Conservation (phyloP, 2,888 invertebrate species). For the Nephrotoma appendiculata region DNA sequence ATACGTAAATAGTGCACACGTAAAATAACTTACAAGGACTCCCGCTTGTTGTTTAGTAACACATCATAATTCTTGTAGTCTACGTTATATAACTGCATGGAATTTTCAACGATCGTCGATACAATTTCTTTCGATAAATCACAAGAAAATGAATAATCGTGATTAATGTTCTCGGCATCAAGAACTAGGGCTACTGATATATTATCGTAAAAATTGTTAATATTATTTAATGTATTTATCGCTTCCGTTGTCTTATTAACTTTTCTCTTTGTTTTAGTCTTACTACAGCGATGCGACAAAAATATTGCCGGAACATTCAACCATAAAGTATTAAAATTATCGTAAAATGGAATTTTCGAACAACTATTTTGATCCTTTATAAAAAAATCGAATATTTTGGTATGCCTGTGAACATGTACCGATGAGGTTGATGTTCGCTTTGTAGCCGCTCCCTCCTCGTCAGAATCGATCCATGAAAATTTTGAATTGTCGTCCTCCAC, state of each 20-base stretch:
- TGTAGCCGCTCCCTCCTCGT: neutral
- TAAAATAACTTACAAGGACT: neutral
- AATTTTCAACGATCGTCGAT: conserved; percentile 23
- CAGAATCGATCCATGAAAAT: neutral
- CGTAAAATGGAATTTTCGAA: conserved; percentile 25
- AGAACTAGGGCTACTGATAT: conserved; percentile 27
- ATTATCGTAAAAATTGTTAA: conserved; percentile 33
- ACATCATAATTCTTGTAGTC: neutral
- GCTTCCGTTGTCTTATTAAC: neutral
- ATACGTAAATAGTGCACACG: neutral
- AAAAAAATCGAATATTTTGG: conserved; percentile 26
- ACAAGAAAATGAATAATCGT: conserved; percentile 19
- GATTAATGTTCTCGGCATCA: conserved; percentile 12
- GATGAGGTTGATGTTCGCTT: conserved; percentile 13
- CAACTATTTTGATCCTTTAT: conserved; percentile 24
- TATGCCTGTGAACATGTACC: conserved; percentile 14
- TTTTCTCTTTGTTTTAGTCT: conserved; percentile 16
- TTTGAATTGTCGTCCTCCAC: neutral
- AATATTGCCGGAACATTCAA: conserved; percentile 18
- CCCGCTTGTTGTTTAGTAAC: neutral
- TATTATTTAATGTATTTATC: conserved; percentile 21
- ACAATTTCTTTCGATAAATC: conserved; percentile 22
- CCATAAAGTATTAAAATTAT: conserved; percentile 23
- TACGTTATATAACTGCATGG: conserved; percentile 15
- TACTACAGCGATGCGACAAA: conserved; percentile 14